These are phyloP conservation scores for Pelusios castaneus DNA, from an alignment of 2,113 vertebrate species.

Conservation along the genomic window DNA sequence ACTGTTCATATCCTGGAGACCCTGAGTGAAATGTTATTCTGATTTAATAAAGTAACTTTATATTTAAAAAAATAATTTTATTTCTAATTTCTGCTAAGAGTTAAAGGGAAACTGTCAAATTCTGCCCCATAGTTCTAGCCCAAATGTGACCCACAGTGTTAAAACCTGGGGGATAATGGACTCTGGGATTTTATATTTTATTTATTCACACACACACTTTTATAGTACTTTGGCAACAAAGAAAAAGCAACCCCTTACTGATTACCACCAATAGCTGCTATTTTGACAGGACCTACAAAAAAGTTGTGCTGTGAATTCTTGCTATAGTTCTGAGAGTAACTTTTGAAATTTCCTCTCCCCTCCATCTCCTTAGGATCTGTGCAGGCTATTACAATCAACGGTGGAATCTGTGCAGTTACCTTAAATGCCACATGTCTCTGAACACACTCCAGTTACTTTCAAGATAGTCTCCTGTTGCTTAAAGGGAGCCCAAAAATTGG, in stretches of 20 bases:
- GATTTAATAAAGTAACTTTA: constrained; percentile 69
- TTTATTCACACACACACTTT: too few relatives aligned
- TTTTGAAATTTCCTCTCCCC: neutral
- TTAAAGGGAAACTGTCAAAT: neutral
- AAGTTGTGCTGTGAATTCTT: neutral
- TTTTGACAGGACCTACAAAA: neutral
- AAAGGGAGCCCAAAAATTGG: neutral
- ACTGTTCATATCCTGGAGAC: constrained; percentile 44
- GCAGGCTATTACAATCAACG: neutral
- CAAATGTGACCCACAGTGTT: neutral
- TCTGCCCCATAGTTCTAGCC: neutral
- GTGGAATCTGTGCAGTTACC: neutral
- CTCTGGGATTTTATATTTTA: neutral
- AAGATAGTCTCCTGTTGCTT: neutral
- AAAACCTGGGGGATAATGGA: neutral
- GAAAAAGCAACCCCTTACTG: neutral
- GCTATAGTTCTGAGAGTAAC: neutral
- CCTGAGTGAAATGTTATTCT: constrained; percentile 37
- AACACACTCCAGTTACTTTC: too few relatives aligned
- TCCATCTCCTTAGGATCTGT: neutral
- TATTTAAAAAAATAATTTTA: constrained; percentile 16
- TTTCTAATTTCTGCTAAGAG: neutral
- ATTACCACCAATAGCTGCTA: neutral
- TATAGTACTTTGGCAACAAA: neutral
- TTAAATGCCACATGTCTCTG: neutral